phyloP scores from a whole-genome alignment of 2,113 vertebrate genomes.

The Salvelinus alpinus region DNA sequence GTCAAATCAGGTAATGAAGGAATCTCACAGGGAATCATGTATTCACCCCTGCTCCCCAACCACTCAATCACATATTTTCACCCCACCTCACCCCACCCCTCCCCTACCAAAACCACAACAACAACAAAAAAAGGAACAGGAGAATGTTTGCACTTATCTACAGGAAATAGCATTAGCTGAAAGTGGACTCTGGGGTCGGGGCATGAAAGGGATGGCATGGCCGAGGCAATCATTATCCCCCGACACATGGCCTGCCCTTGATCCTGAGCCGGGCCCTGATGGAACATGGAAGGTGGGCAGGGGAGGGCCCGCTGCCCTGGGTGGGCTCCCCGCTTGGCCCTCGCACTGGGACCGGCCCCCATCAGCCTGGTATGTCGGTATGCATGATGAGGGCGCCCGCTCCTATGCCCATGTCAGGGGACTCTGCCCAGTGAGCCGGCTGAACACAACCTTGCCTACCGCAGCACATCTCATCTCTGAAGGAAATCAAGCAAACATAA shows the following conservation, averaged over 20 bases:
- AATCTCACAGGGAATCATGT: constrained; percentile 16
- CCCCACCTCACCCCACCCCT: background rate
- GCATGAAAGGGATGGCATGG: constrained; percentile 73
- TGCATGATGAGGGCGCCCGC: constrained; percentile 30
- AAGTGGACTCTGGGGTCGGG: constrained; percentile 72
- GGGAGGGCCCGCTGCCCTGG: constrained; percentile 62
- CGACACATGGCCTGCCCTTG: constrained; percentile 68
- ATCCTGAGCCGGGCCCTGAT: constrained; percentile 63
- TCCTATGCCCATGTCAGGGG: constrained; percentile 52
- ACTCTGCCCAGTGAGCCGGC: constrained; percentile 29
- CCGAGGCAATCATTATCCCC: constrained; percentile 71
- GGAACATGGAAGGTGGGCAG: constrained; percentile 71
- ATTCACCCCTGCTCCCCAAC: constrained; percentile 14
- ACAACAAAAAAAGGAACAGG: constrained; percentile 53
- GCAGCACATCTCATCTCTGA: constrained; percentile 37
- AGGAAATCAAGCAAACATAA: constrained; percentile 28
- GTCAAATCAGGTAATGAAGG: constrained; percentile 41
- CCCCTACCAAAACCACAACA: constrained; percentile 32
- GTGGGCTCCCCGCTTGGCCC: constrained; percentile 70
- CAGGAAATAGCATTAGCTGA: constrained; percentile 77
- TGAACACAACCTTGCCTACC: constrained; percentile 7
- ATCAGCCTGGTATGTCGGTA: constrained; percentile 75
- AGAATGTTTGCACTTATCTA: constrained; percentile 73
- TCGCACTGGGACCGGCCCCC: constrained; percentile 64
- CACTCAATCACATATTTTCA: background rate